Evolutionary conservation across 1,140 invertebrate genomes (phyloP).

Genomic region (Pygmarrhopalites habei): DNA sequence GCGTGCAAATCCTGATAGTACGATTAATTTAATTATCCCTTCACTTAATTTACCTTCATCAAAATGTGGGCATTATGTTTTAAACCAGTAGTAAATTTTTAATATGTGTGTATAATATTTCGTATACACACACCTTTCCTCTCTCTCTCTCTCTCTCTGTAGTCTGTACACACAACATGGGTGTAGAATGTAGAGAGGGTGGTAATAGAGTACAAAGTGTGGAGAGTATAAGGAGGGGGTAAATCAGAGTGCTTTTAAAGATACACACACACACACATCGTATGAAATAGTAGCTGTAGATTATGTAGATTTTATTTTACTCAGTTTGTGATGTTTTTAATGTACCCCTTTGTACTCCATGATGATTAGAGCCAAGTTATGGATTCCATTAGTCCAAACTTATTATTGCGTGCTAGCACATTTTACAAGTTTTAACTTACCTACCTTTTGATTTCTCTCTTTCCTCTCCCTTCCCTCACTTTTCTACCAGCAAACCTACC

Average conservation of each 20-base stretch:
- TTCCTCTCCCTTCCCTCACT: not conserved
- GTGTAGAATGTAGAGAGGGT: not conserved
- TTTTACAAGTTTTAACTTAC: not conserved
- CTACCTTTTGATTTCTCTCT: slow-evolving; percentile 2
- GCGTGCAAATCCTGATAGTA: slow-evolving; percentile 11
- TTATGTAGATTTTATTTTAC: too few species aligned
- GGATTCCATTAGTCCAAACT: slow-evolving; percentile 5
- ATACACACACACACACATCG: too few species aligned
- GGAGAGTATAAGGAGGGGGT: too few species aligned
- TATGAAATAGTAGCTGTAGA: too few species aligned
- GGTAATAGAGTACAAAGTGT: too few species aligned
- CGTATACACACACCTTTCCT: not conserved
- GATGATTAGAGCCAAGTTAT: not conserved
- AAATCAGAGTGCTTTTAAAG: too few species aligned
- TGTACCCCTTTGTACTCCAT: too few species aligned
- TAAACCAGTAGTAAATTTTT: not conserved
- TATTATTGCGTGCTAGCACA: slow-evolving; percentile 1
- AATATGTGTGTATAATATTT: not conserved
- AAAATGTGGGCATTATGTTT: too few species aligned
- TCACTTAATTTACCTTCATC: slow-evolving; percentile 28
- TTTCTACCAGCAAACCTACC: not conserved
- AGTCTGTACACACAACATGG: not conserved
- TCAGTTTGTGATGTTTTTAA: too few species aligned
- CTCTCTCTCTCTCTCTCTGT: not conserved
- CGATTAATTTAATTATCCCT: slow-evolving; percentile 38